Evolutionary conservation across 2,888 invertebrate genomes (phyloP), one percentile per base, ranked within the genome.

Genomic region (Thalpophila matura): DNA sequence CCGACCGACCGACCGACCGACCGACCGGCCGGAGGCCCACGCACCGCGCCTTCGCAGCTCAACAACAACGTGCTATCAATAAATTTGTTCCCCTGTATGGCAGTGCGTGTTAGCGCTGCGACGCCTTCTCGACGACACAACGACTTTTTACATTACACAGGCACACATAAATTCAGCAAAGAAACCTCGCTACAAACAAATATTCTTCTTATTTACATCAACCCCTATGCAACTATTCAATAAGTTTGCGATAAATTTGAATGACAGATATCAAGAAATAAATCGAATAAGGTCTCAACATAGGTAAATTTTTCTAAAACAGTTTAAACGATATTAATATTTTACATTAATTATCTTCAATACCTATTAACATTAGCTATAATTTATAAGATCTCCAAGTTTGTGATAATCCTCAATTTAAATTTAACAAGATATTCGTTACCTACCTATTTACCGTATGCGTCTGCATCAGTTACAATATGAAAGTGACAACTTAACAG

Each of bases 261-360:
- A 88, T 89, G 89, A 89, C 84, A 86, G 82, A 86, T 84, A 85
- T 85, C 81, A 84, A 85, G 87, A 93, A 93, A 92, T 80, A 88
- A 94, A 92, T 87, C 80, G 87, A 91, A 88, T 87, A 88, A 90
- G 87, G 85, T 90, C 43, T 91, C 86, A 95, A 95, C 95, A 88
- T 89, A 95, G 94, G 95, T 95, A 95, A 92, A 95, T 94, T 95
- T 94, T 91, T 95, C 95, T 95, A 95, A 94, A 94, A 95, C 92
- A 92, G 87, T 91, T 89, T 89, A 91, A 94, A 93, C 91, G 86
- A 92, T 93, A 91, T 85, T 82, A 87, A 87, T 88, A 90, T 88
- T 89, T 91, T 93, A 94, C 91, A 93, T 90, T 88, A 90, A 90
- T 89, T 88, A 91, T 92, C 83, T 90, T 91, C 87, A 91, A 90